Evolutionary conservation across 2,888 invertebrate species (phyloP), one percentile per base, ranked within the genome.

Genomic region (Platerodrilus igneus): DNA sequence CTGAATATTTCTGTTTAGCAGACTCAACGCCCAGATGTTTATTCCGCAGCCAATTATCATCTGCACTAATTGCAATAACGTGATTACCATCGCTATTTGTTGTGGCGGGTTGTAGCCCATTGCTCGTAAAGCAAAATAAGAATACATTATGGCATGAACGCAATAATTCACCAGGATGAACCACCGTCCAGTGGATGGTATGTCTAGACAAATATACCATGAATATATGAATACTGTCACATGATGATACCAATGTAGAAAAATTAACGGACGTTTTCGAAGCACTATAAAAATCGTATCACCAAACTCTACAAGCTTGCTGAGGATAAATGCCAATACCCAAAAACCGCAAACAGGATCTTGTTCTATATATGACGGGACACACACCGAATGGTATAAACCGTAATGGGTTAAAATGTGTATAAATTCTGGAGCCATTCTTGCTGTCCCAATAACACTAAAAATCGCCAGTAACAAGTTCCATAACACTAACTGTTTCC

Each of bases 191-290:
- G 88, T 87, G 7, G 90, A 83, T 37, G 90, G 88, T 72, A 86
- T 88, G 69, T 90, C 90, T 30, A 87, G 84, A 71, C 89, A 90
- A 6, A 87, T 86, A 73, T 86, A 92, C 93, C 94, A 94, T 9
- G 89, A 86, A 73, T 93, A 94, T 33, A 94, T 77, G 47, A 94
- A 77, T 35, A 94, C 94, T 18, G 93, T 93, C 63, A 93, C 90
- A 72, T 95, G 94, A 64, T 95, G 94, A 68, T 94, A 94, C 94
- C 94, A 95, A 69, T 95, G 90, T 34, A 94, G 78, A 74, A 94
- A 94, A 66, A 93, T 91, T 32, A 94, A 75, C 1, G 90, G 91
- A 67, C 93, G 92, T 70, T 94, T 94, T 45, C 95, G 80, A 41
- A 95, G 74, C 31, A 91, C 88, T 49, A 95, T 87, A 75, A 95